Base-by-base conservation (phyloP, 2,888 invertebrate species). In the Himalopsyche japonica region DNA sequence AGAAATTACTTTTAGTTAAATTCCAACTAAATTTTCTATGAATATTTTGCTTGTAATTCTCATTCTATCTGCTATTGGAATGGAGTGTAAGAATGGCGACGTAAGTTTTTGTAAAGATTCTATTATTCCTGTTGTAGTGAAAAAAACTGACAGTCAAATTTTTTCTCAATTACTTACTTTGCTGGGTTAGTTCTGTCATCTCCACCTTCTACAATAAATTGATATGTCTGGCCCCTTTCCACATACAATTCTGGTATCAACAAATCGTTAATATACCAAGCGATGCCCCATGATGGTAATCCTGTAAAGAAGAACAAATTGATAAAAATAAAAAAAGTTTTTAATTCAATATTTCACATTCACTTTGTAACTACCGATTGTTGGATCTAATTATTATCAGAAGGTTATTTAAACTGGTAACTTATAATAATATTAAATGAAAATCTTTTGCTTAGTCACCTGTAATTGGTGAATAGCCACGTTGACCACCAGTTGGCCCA, bases 241-340 rank as follows among this genome's bases (percentile, higher is more conserved):
- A 98, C 96, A 81, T 95, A 96, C 43, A 98, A 91, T 91, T 98
- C 98, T 0, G 98, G 98, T 87, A 98, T 97, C 27, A 98, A 93
- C 87, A 95, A 92, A 88, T 97, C 97, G 91, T 98, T 98, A 89
- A 98, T 95, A 92, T 97, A 98, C 97, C 97, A 98, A 24, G 97
- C 96, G 87, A 98, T 96, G 84, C 97, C 97, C 97, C 97, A 97
- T 0, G 96, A 96, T 7, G 96, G 95, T 88, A 94, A 93, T 77
- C 94, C 94, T 94, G 88, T 0, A 83, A 86, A 76, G 90, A 90
- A 88, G 86, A 85, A 87, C 87, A 87, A 87, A 79, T 57, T 6
- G 7, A 57, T 57, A 8, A 0, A 20, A 57, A 24, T 20, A 20
- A 57, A 4, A n/a, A 2, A 32, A 4, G 32, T 32, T 32, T 32